These are phyloP conservation scores for Drosophila anomalata DNA, from an alignment of 2,888 invertebrate species.

Conservation along the genomic window DNA sequence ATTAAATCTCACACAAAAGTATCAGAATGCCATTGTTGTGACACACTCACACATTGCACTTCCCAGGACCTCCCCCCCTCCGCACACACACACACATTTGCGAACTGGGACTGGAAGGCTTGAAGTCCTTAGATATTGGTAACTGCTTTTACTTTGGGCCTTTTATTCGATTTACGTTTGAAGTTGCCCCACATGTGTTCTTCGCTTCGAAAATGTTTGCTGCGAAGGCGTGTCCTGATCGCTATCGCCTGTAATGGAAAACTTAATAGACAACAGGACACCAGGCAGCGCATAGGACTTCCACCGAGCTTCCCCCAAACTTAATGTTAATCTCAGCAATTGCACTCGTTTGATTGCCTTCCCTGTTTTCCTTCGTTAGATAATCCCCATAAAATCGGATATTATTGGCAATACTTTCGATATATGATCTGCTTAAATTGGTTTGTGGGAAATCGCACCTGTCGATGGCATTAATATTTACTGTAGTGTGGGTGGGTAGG, in stretches of 20 bases:
- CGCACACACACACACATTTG: slow-evolving; percentile 9
- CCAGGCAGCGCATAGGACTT: slow-evolving; percentile 35
- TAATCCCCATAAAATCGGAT: slow-evolving; percentile 31
- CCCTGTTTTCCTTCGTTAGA: background rate
- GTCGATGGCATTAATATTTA: slow-evolving; percentile 13
- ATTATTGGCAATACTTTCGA: slow-evolving; percentile 8
- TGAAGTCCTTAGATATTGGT: slow-evolving; percentile 61
- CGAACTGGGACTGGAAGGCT: slow-evolving; percentile 42
- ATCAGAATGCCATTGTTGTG: slow-evolving; percentile 79
- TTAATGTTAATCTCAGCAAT: slow-evolving; percentile 38
- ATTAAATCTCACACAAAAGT: slow-evolving; percentile 80
- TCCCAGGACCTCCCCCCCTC: slow-evolving; percentile 15
- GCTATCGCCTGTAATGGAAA: slow-evolving; percentile 71
- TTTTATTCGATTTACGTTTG: slow-evolving; percentile 76
- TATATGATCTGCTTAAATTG: slow-evolving; percentile 26
- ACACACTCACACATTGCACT: slow-evolving; percentile 43
- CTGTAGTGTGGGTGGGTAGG: background rate
- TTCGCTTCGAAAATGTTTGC: slow-evolving; percentile 19
- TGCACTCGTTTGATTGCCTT: slow-evolving; percentile 27
- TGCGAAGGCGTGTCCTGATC: slow-evolving; percentile 54
- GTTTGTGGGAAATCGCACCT: slow-evolving; percentile 37
- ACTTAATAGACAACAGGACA: slow-evolving; percentile 64
- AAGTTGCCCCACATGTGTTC: slow-evolving; percentile 47
- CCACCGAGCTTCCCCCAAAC: background rate
- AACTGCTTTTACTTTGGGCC: slow-evolving; percentile 74